Percentiles rank a stretch among this genome's conserved stretches.
Evolutionary conservation across 2,797 vertebrate species (phyloP).

Genomic region (Anisognathus igniventris): DNA sequence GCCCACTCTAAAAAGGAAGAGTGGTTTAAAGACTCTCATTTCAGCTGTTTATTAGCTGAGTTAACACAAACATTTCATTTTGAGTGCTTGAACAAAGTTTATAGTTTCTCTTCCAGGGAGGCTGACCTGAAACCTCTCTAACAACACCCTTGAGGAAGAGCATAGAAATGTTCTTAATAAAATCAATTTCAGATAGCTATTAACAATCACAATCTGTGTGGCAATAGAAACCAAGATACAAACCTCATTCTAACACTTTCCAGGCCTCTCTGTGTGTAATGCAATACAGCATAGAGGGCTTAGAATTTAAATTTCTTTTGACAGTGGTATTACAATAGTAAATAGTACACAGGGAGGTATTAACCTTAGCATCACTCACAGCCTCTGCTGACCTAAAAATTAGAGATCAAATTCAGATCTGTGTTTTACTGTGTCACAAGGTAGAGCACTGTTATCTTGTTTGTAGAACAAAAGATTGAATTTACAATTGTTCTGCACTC

Average conservation of each 20-base stretch:
- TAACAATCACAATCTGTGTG: background rate
- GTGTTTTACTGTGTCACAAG: background rate
- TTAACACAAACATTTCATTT: conserved; percentile 41
- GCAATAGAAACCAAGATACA: background rate
- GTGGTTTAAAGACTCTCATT: conserved; percentile 33
- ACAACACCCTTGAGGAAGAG: background rate
- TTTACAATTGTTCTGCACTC: background rate
- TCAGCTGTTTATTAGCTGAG: conserved; percentile 40
- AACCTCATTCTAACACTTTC: background rate
- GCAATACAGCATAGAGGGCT: background rate
- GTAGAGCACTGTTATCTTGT: background rate
- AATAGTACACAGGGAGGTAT: background rate
- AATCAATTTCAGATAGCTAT: background rate
- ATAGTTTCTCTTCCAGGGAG: background rate
- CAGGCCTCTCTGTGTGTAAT: background rate
- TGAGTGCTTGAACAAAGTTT: conserved; percentile 1
- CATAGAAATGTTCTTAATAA: background rate
- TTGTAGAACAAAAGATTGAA: background rate
- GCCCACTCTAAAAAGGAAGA: background rate
- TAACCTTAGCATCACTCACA: background rate
- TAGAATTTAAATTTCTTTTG: background rate
- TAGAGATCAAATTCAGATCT: background rate
- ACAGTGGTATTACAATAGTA: background rate
- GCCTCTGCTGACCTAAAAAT: background rate
- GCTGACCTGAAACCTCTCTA: conserved; percentile 22